Evolutionary conservation across 1,140 invertebrate species (phyloP), one percentile per base, ranked within the genome.

Genomic region (Delia radicum): DNA sequence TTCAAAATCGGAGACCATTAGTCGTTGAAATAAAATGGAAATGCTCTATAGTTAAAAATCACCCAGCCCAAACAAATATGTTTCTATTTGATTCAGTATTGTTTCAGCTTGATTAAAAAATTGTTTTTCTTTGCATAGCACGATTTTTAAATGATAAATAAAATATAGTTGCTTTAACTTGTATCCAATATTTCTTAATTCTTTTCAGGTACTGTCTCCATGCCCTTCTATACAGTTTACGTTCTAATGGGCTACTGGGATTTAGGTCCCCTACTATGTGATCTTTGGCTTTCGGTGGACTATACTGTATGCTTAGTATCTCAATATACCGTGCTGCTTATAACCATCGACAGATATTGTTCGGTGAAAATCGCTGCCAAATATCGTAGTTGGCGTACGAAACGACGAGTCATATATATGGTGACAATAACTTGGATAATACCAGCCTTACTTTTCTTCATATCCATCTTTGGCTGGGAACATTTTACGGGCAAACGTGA

Each of bases 381-480:
- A 81, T 99, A 99, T 87, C 90, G 98, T 67, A 93, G 95, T 80
- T 99, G 98, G 98, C 89, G 98, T 62, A 99, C 98, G 0, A 96
- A 98, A 81, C 92, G 93, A 77, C 91, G 94, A 79, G 95, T 98
- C 0, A 92, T 96, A 42, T 96, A 93, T 90, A 97, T 98, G 91
- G 93, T 98, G 0, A 92, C 94, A 3, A 97, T 99, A 13, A 99
- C 97, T 0, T 99, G 98, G 98, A 95, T 99, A 33, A 94, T 99
- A 75, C 98, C 98, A 4, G 94, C 96, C 1, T 87, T 98, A 15
- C 88, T 99, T 3, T 99, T 99, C 87, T 99, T 99, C 86, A 97
- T 97, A 73, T 97, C 96, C 74, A 99, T 99, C 78, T 98, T 99
- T 83, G 98, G 98, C 29, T 99, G 98, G 97, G 97, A 99, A 85